Evolutionary conservation across 2,113 vertebrate genomes (phyloP), one percentile per base, ranked within the genome.

Genomic region (Lethenteron camtschaticum): DNA sequence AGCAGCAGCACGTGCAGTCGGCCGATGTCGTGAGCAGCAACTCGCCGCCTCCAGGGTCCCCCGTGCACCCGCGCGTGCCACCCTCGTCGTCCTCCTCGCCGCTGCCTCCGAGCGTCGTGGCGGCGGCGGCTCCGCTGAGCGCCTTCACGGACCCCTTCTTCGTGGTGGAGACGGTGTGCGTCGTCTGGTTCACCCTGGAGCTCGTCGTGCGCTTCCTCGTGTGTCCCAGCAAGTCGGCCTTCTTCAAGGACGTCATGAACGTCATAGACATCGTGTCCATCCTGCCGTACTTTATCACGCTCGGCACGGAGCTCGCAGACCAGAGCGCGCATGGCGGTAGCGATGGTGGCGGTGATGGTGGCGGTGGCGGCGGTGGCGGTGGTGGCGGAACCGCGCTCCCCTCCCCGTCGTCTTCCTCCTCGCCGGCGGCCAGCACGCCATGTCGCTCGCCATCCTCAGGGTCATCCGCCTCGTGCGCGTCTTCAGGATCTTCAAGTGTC

Each of bases 211-310:
- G 89, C 14, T 82, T 92, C 12, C 3, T 71, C 11, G 79, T 81
- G 56, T 80, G 82, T 11, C 89, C 89, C 0, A 91, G 81, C 79
- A 95, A 95, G 72, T 55, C 77, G 0, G 73, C 74, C 57, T 92
- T 95, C 80, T 92, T 92, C 79, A 88, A 87, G 74, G 84, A 87
- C 18, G 82, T 88, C 76, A 92, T 95, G 88, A 95, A 95, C 83
- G 81, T 85, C 76, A 95, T 95, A 41, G 89, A 95, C 76, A 83
- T 90, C 69, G 83, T 91, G 69, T 87, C 89, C 73, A 95, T 95
- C 78, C 77, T 88, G 72, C 89, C 89, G 7, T 95, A 87, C 69
- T 95, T 91, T 18, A 84, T 92, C 70, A 85, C 89, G 0, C 73
- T 95, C 70, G 87, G 87, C 72, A 90, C 88, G 0, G 89, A 95